These are phyloP conservation scores for Macrosteles quadrilineatus DNA, from an alignment of 1,140 invertebrate species.

Conservation along the genomic window DNA sequence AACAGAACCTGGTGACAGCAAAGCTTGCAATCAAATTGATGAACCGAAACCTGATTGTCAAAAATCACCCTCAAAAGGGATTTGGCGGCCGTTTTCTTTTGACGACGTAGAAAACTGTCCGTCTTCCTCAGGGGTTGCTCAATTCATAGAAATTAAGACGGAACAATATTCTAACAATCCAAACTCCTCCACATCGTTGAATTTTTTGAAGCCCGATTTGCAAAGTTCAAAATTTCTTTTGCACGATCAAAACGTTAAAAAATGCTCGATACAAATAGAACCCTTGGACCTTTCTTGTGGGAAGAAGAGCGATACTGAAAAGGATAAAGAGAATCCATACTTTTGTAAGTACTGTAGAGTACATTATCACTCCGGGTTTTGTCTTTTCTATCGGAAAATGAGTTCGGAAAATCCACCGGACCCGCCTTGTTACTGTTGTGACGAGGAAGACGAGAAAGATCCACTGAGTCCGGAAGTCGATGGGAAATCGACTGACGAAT, in stretches of 20 bases:
- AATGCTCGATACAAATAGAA: conserved; percentile 6
- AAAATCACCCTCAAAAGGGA: conserved; percentile 9
- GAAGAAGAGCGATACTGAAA: neutral
- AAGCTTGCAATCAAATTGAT: conserved; percentile 37
- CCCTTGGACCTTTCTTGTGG: conserved; percentile 3
- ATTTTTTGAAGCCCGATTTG: too few species aligned
- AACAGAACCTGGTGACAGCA: too few species aligned
- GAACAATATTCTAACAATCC: neutral
- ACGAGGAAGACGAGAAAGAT: conserved; percentile 50
- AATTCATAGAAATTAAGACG: neutral
- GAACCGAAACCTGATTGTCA: conserved; percentile 45
- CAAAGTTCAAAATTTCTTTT: neutral
- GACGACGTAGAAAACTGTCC: neutral
- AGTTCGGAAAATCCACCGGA: conserved; percentile 33
- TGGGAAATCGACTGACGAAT: neutral
- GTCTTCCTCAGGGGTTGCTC: neutral
- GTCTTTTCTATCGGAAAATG: conserved; percentile 37
- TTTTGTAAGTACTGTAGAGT: conserved; percentile 35
- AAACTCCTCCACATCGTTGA: neutral
- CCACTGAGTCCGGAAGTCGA: conserved; percentile 40
- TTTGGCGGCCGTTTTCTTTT: conserved; percentile 18
- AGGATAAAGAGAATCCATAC: neutral
- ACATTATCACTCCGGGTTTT: conserved; percentile 27
- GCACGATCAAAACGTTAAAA: conserved; percentile 4
- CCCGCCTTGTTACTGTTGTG: conserved; percentile 58